phyloP scores from a whole-genome alignment of 2,888 invertebrate species.

The Eulithis prunata region DNA sequence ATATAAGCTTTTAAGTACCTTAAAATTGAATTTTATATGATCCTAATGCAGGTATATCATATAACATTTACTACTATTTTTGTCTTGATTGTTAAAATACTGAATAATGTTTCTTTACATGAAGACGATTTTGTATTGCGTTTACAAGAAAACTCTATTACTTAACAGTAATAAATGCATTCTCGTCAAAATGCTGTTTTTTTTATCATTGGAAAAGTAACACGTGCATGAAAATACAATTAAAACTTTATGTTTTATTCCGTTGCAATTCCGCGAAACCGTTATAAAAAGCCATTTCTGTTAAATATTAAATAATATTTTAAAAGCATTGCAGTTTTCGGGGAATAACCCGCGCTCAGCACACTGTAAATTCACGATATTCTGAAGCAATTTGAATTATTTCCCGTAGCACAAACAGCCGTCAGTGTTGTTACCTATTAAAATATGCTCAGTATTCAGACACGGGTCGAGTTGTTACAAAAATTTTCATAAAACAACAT shows the following conservation, averaged over 20 bases:
- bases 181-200: no score
- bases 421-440: slow-evolving; percentile 42
- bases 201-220: background rate
- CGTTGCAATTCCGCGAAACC: slow-evolving; percentile 10
- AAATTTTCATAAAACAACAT: slow-evolving; percentile 58
- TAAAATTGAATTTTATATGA: no score
- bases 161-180: no score
- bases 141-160: no score
- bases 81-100: no score
- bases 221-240: background rate
- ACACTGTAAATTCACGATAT: slow-evolving; percentile 34
- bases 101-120: no score
- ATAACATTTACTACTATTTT: no score
- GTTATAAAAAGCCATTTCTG: slow-evolving; percentile 20
- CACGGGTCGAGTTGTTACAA: slow-evolving; percentile 44
- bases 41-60: no score
- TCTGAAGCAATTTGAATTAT: slow-evolving; percentile 43
- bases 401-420: slow-evolving; percentile 36
- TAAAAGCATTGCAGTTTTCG: slow-evolving; percentile 23
- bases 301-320: slow-evolving; percentile 19
- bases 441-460: slow-evolving; percentile 49
- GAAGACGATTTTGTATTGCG: no score
- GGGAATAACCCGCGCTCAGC: slow-evolving; percentile 8
- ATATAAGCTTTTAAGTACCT: no score
- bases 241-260: slow-evolving; percentile 15